Evolutionary conservation across 2,113 vertebrate genomes (phyloP), one percentile per base, ranked within the genome.

Genomic region (Xiphias gladius): DNA sequence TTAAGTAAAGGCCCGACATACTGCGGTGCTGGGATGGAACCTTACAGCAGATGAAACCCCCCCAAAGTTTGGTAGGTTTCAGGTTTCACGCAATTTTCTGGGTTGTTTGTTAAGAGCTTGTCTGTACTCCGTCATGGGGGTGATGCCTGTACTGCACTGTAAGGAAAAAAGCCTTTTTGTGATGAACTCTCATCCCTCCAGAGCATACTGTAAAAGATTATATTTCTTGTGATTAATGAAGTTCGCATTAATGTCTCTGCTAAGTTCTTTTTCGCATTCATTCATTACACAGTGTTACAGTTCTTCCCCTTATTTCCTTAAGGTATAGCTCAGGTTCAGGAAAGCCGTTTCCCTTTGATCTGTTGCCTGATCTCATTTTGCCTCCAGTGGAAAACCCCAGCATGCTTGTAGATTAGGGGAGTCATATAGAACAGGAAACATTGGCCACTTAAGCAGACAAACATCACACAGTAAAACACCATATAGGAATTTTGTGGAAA

Each of bases 341-440:
- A 24, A 7, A 26, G 7, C 9, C 8, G 9, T 59, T 41, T 66
- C 14, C 7, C 5, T 52, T 39, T 58, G 48, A 64, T 55, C 26
- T 28, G 54, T 8, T 58, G 28, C 24, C 52, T n/a, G 17, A 52
- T 19, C 19, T 54, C 1, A 24, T 39, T 74, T 59, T 37, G 8
- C 32, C 22, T 61, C 2, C 32, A 13, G 41, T 28, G 30, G 24
- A 57, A 81, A 81, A 28, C n/a, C 17, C 39, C 39, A 39, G 17
- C 50, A 28, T 57, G 2, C 26, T 20, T 64, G 7, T 3, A 55
- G 24, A 57, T 26, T 30, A 35, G 20, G 37, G 65, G 43, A 73
- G 32, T 61, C 54, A 74, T 61, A 43, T 19, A 10, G 28, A 30
- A 62, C 17, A 39, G 55, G 9, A 80, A 77, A 41, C 10, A 24